Evolutionary conservation across 1,140 invertebrate species (phyloP).

Genomic region (Leptopilina boulardi): DNA sequence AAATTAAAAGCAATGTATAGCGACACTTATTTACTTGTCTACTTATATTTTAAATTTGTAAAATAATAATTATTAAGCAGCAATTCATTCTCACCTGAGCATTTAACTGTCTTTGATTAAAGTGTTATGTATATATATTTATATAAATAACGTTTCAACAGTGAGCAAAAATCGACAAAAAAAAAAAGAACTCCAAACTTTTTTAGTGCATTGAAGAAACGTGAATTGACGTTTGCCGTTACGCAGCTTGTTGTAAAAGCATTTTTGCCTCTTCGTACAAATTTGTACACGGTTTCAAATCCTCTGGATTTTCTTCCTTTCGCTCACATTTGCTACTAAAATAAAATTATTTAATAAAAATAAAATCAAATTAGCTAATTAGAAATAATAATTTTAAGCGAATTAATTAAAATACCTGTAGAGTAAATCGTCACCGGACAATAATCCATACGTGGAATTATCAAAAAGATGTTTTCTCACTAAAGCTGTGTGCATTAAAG

Average conservation of each 20-base stretch:
- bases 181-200: no score
- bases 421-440: constrained; percentile 63
- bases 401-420: constrained; percentile 65
- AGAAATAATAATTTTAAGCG: no score
- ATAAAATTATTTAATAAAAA: constrained; percentile 30
- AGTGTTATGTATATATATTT: not conserved
- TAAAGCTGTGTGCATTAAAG: constrained; percentile 68
- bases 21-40: no score
- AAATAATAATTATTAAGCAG: constrained; percentile 13
- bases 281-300: constrained; percentile 67
- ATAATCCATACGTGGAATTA: constrained; percentile 56
- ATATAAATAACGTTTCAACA: not conserved
- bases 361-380: no score
- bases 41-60: not conserved
- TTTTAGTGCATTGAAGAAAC: not conserved
- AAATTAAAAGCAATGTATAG: no score
- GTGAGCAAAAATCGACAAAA: not conserved
- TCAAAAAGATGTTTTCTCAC: constrained; percentile 60
- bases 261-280: constrained; percentile 71
- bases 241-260: constrained; percentile 64
- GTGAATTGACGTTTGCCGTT: constrained; percentile 20
- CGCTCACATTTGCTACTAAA: constrained; percentile 50
- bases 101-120: constrained; percentile 3
- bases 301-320: constrained; percentile 61
- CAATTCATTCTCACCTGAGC: constrained; percentile 1